A percentile compares a stretch with the other conserved stretches of the same genome.
Evolutionary conservation across 2,113 vertebrate species (phyloP).

Genomic region (Glaucidium brasilianum): DNA sequence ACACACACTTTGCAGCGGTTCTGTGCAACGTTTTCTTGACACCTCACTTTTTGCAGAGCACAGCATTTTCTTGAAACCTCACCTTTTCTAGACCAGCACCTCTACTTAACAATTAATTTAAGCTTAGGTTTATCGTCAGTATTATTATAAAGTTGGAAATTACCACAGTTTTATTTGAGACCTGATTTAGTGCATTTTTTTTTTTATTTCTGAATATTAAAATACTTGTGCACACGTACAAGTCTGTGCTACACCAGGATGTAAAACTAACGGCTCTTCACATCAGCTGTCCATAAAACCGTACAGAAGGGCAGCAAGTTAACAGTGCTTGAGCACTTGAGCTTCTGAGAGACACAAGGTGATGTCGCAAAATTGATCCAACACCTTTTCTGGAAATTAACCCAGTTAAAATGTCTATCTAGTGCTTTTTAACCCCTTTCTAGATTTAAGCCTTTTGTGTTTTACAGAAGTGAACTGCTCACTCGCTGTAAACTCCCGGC

Average conservation of each 20-base stretch:
- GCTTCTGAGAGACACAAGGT: neutral
- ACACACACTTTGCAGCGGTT: accelerated
- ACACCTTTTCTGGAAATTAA: neutral
- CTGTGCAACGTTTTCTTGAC: neutral
- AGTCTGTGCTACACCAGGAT: neutral
- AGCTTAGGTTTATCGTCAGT: neutral
- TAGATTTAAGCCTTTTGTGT: neutral
- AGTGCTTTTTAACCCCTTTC: neutral
- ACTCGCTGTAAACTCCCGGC: accelerated
- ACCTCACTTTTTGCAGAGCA: neutral
- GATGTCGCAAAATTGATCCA: neutral
- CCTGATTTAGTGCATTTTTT: neutral
- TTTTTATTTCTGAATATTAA: neutral
- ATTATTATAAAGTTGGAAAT: neutral
- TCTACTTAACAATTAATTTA: neutral
- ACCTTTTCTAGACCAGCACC: neutral
- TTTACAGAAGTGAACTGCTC: neutral
- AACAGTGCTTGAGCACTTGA: neutral
- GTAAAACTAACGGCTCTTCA: neutral
- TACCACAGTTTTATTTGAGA: neutral
- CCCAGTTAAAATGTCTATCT: accelerated
- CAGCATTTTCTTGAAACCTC: neutral
- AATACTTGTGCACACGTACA: accelerated
- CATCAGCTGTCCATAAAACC: neutral
- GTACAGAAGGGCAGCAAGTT: neutral